Evolutionary conservation across 37 sponge, comb jelly and placozoan genomes (phyloP).

Genomic region (Oopsacas minuta): DNA sequence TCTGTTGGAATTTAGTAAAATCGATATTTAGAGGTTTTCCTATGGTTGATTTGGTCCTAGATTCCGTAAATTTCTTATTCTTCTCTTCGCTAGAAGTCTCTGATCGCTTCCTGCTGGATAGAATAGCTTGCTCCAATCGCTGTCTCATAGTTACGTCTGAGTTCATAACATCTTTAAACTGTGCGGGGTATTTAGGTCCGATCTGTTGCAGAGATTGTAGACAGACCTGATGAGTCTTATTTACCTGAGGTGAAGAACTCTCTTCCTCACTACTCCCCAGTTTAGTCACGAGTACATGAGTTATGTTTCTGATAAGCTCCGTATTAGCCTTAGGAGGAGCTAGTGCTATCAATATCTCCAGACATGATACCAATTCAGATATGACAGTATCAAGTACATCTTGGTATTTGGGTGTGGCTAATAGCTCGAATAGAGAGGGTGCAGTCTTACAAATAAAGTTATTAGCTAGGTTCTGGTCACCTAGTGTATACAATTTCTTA

Average conservation of each 20-base stretch:
- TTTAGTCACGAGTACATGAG: constrained; percentile 41
- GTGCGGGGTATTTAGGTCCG: constrained; percentile 54
- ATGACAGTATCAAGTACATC: neutral
- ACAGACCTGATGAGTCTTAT: neutral
- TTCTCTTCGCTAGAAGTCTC: neutral
- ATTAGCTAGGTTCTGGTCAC: neutral
- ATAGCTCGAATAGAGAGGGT: neutral
- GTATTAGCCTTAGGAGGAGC: constrained; percentile 3
- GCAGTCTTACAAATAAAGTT: neutral
- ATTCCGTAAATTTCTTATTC: neutral
- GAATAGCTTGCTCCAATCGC: constrained; percentile 54
- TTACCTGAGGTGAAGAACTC: neutral
- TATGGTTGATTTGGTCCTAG: neutral
- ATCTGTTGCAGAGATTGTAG: constrained; percentile 43
- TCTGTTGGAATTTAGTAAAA: constrained; percentile 16
- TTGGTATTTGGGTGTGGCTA: neutral
- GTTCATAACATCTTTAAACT: constrained; percentile 48
- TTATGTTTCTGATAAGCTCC: constrained; percentile 30
- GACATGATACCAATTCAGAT: neutral
- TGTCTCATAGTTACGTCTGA: constrained; percentile 35
- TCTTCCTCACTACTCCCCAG: neutral
- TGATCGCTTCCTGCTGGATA: neutral
- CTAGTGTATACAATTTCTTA: neutral
- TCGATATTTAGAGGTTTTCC: neutral
- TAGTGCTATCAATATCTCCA: neutral